Percentiles rank a stretch among this genome's conserved stretches.
phyloP scores from a whole-genome alignment of 1,140 invertebrate species.

The Rhynchophorus ferrugineus region DNA sequence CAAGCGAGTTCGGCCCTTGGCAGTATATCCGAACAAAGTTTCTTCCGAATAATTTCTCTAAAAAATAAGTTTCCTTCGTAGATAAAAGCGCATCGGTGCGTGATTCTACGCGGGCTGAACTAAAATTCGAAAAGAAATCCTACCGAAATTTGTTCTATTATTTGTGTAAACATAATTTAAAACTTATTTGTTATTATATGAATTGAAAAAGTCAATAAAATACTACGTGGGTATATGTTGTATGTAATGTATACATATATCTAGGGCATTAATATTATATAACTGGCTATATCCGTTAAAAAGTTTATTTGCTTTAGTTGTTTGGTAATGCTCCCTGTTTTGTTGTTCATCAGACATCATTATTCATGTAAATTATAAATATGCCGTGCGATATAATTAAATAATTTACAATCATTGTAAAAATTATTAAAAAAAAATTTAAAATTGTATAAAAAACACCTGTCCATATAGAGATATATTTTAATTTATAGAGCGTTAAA shows the following conservation, averaged over 20 bases:
- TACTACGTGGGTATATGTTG: neutral
- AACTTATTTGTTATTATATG: neutral
- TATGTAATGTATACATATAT: constrained; percentile 21
- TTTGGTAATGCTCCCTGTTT: constrained; percentile 10
- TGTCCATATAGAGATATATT: too few relatives aligned
- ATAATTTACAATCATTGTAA: too few relatives aligned
- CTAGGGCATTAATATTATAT: constrained; percentile 9
- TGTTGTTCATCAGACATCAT: constrained; percentile 1
- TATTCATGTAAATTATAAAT: neutral
- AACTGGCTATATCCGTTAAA: constrained; percentile 12
- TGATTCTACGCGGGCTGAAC: too few relatives aligned
- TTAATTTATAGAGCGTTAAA: too few relatives aligned
- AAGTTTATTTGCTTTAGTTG: constrained; percentile 9
- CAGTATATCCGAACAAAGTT: neutral
- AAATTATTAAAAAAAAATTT: neutral
- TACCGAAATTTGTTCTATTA: too few relatives aligned
- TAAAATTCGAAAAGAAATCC: too few relatives aligned
- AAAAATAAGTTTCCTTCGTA: too few relatives aligned
- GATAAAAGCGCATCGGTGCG: too few relatives aligned
- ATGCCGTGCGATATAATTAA: neutral
- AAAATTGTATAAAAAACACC: too few relatives aligned
- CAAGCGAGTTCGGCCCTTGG: neutral
- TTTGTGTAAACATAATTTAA: too few relatives aligned
- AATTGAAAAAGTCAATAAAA: neutral
- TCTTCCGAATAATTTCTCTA: too few relatives aligned